These are phyloP conservation scores for Vireo altiloquus DNA, from an alignment of 2,113 vertebrate species.

Conservation along the genomic window DNA sequence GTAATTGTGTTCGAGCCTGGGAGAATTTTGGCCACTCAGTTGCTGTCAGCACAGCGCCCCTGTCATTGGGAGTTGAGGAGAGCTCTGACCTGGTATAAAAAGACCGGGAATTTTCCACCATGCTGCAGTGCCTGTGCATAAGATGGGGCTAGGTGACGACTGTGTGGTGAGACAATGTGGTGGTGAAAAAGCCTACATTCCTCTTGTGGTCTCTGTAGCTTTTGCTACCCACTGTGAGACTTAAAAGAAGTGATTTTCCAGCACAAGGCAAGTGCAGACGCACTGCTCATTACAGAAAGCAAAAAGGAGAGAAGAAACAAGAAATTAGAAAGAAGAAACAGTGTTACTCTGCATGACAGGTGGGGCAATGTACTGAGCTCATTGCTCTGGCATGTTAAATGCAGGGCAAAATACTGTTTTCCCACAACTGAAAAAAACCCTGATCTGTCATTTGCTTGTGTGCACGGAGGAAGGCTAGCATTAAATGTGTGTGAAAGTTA, in stretches of 20 bases:
- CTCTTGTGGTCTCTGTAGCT: not conserved
- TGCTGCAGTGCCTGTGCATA: not conserved
- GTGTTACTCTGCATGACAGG: not conserved
- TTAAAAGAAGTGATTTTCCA: not conserved
- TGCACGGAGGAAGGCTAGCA: not conserved
- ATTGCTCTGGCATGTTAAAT: not conserved
- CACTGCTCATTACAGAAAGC: accelerated
- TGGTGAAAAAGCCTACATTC: not conserved
- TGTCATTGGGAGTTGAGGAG: not conserved
- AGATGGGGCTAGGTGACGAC: not conserved
- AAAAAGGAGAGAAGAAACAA: not conserved
- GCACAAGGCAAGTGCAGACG: not conserved
- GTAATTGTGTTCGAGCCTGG: accelerated
- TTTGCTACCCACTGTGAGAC: not conserved
- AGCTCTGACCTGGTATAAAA: not conserved
- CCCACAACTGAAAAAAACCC: not conserved
- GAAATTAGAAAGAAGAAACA: not conserved
- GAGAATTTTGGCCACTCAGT: accelerated
- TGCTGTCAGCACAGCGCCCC: not conserved
- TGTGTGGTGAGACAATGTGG: not conserved
- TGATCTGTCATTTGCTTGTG: not conserved
- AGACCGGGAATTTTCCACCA: not conserved
- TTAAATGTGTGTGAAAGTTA: not conserved
- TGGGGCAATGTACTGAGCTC: not conserved
- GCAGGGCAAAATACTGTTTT: constrained; percentile 7